Evolutionary conservation across 2,113 vertebrate species (phyloP), one percentile per base, ranked within the genome.

Genomic region (Brachyhypopomus gauderio): DNA sequence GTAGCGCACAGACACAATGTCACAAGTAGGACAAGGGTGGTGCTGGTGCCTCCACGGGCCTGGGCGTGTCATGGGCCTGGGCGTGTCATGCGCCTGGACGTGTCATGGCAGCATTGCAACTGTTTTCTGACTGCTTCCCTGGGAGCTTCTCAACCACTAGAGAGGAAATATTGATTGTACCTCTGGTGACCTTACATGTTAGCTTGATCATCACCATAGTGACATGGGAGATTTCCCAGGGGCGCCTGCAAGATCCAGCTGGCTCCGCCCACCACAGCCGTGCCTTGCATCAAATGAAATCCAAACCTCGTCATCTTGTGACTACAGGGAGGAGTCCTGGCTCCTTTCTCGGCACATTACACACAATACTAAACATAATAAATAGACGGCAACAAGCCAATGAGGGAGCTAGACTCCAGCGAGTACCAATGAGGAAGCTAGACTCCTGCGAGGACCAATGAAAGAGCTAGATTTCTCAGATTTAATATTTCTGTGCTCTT

Each of bases 81-180:
- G n/a, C n/a, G n/a, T n/a, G n/a, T n/a, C n/a, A n/a, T n/a, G n/a
- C n/a, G n/a, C n/a, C n/a, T n/a, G n/a, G n/a, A n/a, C n/a, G 66
- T 7, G 52, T 62, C 64, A 59, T 7, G 30, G 19, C 17, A 17
- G 19, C 84, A 56, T 71, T 64, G 48, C 77, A 80, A 83, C 25
- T 74, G 77, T 41, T 63, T 64, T 69, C 76, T 84, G 78, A 76
- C 75, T 71, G 56, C 64, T n/a, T 67, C 55, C 23, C 63, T 52
- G 71, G 56, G 45, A 73, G 48, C 58, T 25, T 27, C 66, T 70
- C 56, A 73, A 63, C 41, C 71, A 17, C 75, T 63, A 41, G n/a
- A 79, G 80, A 83, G 83, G 59, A 85, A 75, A 75, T 78, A 86
- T 82, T 85, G 83, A 86, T 67, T 69, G 27, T 72, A 64, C 62